Base-by-base conservation (phyloP, 2,888 invertebrate genomes). In the Nemotelus nigrinus region DNA sequence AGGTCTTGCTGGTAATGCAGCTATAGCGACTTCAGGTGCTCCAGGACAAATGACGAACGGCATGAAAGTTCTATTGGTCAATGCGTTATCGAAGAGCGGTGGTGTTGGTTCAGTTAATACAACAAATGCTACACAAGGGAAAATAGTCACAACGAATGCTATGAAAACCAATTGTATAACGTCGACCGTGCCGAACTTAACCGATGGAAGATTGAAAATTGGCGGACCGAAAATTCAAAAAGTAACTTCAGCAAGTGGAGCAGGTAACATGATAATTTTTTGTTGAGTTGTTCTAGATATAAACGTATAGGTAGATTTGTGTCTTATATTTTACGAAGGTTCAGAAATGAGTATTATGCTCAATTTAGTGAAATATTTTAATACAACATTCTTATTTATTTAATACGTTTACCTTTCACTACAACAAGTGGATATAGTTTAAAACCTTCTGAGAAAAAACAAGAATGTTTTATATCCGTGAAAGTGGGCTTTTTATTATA, bases 11-110 rank as follows among this genome's bases (percentile, higher is more conserved):
- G 60, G 63, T 3, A 77, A 70, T 44, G 4, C 48, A 39, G 63
- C 63, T 8, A 58, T 70, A 5, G 60, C 60, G 43, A 44, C 70
- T 44, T 50, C 70, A 7, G 67, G 7, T 1, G 8, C 47, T 47
- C 47, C 45, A 6, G 72, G 63, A 55, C 53, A 64, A 47, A 70
- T 77, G 70, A 86, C 86, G 1, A 74, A 74, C 41, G 74, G 74
- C 3, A 86, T 87, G 82, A 87, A 87, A 82, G 84, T 87, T 8
- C 82, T 87, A 5, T 80, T 87, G 8, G 87, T 87, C 2, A 87
- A 87, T 82, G 76, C 82, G 5, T 77, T 83, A 47, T 81, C 81
- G 79, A 82, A 82, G 67, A 80, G 79, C 57, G 77, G 77, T 10
- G 53, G 55, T 4, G 60, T 77, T 48, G 60, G 48, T 2, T 63